A percentile compares a stretch with the other conserved stretches of the same genome.
phyloP scores from a whole-genome alignment of 92 coral and sea anemone genomes.

The Epizoanthus ramosus region DNA sequence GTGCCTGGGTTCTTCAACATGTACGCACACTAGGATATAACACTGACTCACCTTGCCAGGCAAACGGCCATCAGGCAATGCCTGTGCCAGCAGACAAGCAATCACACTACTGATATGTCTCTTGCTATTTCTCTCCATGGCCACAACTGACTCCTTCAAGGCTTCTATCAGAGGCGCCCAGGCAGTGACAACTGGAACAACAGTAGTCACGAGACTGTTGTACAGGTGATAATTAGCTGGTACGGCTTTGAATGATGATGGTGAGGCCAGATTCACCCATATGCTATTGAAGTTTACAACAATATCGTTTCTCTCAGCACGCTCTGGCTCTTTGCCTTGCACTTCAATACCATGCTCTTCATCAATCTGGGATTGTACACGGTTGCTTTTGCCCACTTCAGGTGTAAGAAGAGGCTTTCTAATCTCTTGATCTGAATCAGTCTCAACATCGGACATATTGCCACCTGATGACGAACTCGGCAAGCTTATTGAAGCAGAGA shows the following conservation, averaged over 20 bases:
- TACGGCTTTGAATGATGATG: slow-evolving; percentile 87
- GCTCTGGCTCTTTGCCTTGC: slow-evolving; percentile 63
- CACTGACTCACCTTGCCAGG: slow-evolving; percentile 74
- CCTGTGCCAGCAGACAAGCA: slow-evolving; percentile 93
- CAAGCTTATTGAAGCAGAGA: slow-evolving; percentile 61
- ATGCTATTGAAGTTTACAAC: slow-evolving; percentile 73
- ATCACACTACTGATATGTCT: slow-evolving; percentile 72
- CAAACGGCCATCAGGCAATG: slow-evolving; percentile 90
- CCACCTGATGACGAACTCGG: slow-evolving; percentile 76
- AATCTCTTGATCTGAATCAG: slow-evolving; percentile 58
- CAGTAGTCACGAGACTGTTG: slow-evolving; percentile 93
- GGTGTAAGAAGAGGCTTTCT: slow-evolving; percentile 42
- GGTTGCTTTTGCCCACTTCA: slow-evolving; percentile 30
- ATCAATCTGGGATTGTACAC: slow-evolving; percentile 24
- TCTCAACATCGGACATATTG: slow-evolving; percentile 87
- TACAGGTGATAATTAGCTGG: slow-evolving; percentile 95
- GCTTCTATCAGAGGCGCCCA: slow-evolving; percentile 89
- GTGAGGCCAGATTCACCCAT: slow-evolving; percentile 96
- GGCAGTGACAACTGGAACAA: slow-evolving; percentile 89
- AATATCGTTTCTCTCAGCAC: slow-evolving; percentile 80
- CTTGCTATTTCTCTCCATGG: slow-evolving; percentile 59
- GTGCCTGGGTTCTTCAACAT: too few relatives aligned
- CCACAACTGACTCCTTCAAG: slow-evolving; percentile 51
- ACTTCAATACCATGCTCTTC: slow-evolving; percentile 19
- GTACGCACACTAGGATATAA: too few relatives aligned